Conservation (phyloP, 2,888 invertebrate species). For the Dolichomitus sp. region DNA sequence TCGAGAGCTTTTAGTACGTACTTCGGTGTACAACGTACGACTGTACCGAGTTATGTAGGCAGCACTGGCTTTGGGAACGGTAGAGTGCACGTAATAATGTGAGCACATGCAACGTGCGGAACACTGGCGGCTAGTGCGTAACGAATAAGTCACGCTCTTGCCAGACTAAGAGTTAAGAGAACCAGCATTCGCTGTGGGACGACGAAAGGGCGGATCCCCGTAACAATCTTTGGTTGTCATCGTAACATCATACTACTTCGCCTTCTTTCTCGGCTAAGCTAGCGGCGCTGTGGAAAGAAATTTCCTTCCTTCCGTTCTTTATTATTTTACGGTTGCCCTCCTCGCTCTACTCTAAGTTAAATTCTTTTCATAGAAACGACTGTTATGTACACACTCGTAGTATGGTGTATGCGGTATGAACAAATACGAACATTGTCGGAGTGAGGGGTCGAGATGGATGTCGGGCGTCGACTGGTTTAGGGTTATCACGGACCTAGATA, state of each 20-base stretch:
- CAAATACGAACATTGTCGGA: conserved; percentile 16
- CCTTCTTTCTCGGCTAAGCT: conserved; percentile 18
- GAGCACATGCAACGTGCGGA: conserved; percentile 66
- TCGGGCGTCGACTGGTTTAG: conserved; percentile 49
- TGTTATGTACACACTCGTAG: background rate
- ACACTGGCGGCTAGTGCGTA: conserved; percentile 64
- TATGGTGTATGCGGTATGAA: background rate
- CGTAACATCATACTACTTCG: conserved; percentile 50
- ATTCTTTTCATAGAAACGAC: conserved; percentile 6
- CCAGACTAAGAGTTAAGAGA: conserved; percentile 13
- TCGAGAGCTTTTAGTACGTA: background rate
- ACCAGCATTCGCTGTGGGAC: conserved; percentile 30
- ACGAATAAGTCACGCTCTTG: conserved; percentile 60
- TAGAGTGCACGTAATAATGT: conserved; percentile 68
- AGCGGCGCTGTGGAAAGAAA: conserved; percentile 8
- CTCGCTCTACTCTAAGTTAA: background rate
- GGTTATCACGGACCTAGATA: conserved; percentile 64
- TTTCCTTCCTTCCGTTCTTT: conserved; percentile 38
- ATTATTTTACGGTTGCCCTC: conserved; percentile 15
- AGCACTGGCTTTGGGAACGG: conserved; percentile 47
- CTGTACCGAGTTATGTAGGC: conserved; percentile 11
- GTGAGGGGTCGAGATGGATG: conserved; percentile 36
- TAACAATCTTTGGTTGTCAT: conserved; percentile 67
- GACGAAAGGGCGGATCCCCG: conserved; percentile 59
- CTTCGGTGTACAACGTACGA: conserved; percentile 10